Evolutionary conservation across 1,140 invertebrate genomes (phyloP), one percentile per base, ranked within the genome.

Genomic region (Helicoverpa zea): DNA sequence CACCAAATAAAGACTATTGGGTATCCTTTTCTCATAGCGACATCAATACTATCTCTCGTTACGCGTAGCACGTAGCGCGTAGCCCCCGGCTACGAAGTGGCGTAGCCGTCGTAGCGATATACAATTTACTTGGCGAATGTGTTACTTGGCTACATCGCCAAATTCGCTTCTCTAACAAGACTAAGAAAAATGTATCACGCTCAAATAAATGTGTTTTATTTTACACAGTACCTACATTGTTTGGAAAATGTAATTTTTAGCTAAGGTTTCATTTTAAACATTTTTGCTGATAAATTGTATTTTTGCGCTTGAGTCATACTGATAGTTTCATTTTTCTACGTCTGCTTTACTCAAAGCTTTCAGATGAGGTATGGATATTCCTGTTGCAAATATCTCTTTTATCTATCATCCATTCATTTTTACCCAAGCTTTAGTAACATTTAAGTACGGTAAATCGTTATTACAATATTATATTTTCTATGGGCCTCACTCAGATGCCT

Each of bases 81-180:
- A 63, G 75, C 61, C 35, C 9, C 23, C 10, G 49, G 75, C 75
- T 77, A 77, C 75, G 75, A 77, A 64, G 61, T 66, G 35, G 47
- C 75, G 75, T 77, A 77, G 74, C 47, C 12, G n/a, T 49, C 14
- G 18, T 30, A 23, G 23, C 54, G 54, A 5, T 16, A 54, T 54
- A 66, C 29, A 74, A 74, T 73, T 76, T 76, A 63, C 29, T 43
- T 29, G 18, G 23, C 29, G 23, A 51, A 54, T 59, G 29, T 52
- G 14, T 29, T 76, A 76, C 30, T 59, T 76, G 49, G 59, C 75
- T 78, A 23, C 75, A 64, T n/a, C 61, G 49, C 59, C 75, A 35
- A 78, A 51, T 70, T 30, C 49, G 10, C 49, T 54, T 52, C 49
- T 54, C 63, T 66, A 23, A 66, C 63, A 66, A 66, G 63, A 66